These are phyloP conservation scores for Corythornis vintsioides DNA, from an alignment of 2,113 vertebrate genomes.

Conservation along the genomic window DNA sequence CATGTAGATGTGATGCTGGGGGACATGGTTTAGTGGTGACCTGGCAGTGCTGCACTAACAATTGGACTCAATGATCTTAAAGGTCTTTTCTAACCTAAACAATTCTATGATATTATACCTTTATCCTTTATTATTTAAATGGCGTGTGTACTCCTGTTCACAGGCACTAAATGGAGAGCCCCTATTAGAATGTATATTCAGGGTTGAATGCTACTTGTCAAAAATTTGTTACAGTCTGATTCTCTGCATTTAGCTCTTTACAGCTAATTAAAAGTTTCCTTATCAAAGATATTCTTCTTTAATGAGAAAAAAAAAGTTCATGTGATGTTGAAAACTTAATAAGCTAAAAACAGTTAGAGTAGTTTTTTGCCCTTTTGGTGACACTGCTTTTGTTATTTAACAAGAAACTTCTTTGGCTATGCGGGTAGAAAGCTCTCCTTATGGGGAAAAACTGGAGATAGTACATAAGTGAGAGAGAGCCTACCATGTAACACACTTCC, in stretches of 20 bases:
- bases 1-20: not conserved
- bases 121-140: not conserved
- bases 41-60: not conserved
- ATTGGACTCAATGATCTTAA: not conserved
- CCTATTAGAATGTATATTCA: not conserved
- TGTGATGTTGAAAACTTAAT: not conserved
- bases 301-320: not conserved
- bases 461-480: not conserved
- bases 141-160: accelerated
- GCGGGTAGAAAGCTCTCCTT: not conserved
- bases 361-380: not conserved
- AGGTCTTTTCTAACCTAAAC: not conserved
- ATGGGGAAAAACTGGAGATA: not conserved
- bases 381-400: not conserved
- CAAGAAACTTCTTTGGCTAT: not conserved
- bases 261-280: not conserved
- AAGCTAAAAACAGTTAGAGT: not conserved
- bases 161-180: not conserved
- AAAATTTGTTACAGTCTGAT: not conserved
- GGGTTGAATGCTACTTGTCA: not conserved
- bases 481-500: not conserved
- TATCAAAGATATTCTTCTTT: not conserved
- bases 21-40: not conserved
- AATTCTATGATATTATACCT: not conserved
- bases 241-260: not conserved